These are phyloP conservation scores for Cyclargus thomasi DNA, from an alignment of 1,140 invertebrate genomes.

Conservation along the genomic window DNA sequence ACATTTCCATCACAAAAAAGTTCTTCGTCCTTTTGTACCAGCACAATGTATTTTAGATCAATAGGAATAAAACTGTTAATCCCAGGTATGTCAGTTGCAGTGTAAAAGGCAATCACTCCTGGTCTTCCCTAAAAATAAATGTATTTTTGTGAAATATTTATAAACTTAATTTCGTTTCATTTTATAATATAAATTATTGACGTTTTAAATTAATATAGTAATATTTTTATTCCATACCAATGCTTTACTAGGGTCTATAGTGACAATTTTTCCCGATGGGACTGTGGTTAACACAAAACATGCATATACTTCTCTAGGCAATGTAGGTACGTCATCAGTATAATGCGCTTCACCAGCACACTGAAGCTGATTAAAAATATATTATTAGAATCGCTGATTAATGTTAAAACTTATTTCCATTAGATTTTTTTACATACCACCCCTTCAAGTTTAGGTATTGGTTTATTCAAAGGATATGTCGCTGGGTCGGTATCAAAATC, in stretches of 20 bases:
- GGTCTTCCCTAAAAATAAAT: constrained; percentile 26
- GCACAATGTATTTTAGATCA: constrained; percentile 25
- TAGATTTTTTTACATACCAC: constrained; percentile 41
- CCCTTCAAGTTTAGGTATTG: constrained; percentile 79
- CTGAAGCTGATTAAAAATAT: constrained; percentile 70
- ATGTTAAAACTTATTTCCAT: background rate
- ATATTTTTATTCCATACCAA: constrained; percentile 48
- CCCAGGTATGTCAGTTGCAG: constrained; percentile 84
- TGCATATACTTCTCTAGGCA: constrained; percentile 77
- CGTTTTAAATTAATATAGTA: too few species aligned
- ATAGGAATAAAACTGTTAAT: constrained; percentile 72
- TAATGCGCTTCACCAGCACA: constrained; percentile 79
- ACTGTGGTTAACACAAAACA: constrained; percentile 78
- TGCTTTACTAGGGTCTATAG: constrained; percentile 77
- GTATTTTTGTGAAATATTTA: too few species aligned
- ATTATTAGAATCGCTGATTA: background rate
- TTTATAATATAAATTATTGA: background rate
- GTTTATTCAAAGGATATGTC: constrained; percentile 81
- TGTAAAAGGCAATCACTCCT: constrained; percentile 68
- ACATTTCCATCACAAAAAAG: constrained; percentile 73
- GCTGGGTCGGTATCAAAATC: constrained; percentile 59
- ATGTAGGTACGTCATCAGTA: constrained; percentile 77
- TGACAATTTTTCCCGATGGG: constrained; percentile 73
- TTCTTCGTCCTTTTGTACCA: constrained; percentile 57
- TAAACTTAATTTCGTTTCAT: background rate